These are phyloP conservation scores for Gobius niger DNA, from an alignment of 2,113 vertebrate species.

Conservation along the genomic window DNA sequence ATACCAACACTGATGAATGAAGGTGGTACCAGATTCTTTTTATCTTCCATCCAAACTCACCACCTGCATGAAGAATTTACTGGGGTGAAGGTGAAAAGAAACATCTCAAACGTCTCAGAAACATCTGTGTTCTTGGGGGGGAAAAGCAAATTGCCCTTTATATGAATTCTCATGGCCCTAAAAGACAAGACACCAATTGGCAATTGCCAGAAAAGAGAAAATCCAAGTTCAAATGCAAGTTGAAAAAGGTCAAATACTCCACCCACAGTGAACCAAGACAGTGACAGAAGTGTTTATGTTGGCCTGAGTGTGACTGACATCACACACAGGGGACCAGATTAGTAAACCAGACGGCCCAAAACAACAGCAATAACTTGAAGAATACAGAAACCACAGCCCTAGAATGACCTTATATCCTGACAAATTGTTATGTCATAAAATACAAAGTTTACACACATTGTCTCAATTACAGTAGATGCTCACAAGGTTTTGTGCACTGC, in stretches of 20 bases:
- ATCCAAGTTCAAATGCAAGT: slow-evolving; percentile 50
- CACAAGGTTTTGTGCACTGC: neutral
- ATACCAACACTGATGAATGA: slow-evolving; percentile 46
- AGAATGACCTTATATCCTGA: neutral
- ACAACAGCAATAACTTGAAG: slow-evolving; percentile 7
- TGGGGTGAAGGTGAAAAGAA: slow-evolving; percentile 19
- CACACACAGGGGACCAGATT: slow-evolving; percentile 15
- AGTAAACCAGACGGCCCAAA: slow-evolving; percentile 31
- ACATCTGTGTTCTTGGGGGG: slow-evolving; percentile 1
- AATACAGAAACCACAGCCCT: slow-evolving; percentile 4
- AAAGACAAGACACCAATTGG: slow-evolving; percentile 24
- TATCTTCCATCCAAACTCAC: slow-evolving; percentile 20
- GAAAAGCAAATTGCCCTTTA: too few relatives aligned
- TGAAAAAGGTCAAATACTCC: slow-evolving; percentile 42
- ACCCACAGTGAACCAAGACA: slow-evolving; percentile 32
- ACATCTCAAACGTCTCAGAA: neutral
- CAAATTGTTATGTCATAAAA: slow-evolving; percentile 9
- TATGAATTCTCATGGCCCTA: too few relatives aligned
- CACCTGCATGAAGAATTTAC: slow-evolving; percentile 41
- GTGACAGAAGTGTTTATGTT: slow-evolving; percentile 65
- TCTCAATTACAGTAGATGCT: neutral
- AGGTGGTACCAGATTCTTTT: slow-evolving; percentile 17
- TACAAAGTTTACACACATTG: neutral
- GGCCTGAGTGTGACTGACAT: slow-evolving; percentile 40
- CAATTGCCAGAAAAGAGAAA: slow-evolving; percentile 3